Evolutionary conservation across 2,797 vertebrate species (phyloP).

Genomic region (Galagoides demidoff): DNA sequence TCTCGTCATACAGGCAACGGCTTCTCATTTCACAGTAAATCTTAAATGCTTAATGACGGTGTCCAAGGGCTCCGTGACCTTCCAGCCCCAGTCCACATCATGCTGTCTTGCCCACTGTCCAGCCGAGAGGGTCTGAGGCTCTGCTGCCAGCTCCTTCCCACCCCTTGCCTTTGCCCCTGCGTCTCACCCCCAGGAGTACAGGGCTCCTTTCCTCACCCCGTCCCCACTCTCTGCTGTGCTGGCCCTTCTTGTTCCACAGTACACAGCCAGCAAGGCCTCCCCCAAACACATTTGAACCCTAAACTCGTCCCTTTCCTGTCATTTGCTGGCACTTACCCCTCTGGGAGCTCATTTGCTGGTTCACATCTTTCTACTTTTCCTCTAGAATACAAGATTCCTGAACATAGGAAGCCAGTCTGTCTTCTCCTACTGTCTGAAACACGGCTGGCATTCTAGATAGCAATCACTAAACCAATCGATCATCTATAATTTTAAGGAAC

Average conservation of each 20-base stretch:
- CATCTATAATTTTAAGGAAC: background rate
- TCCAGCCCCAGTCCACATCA: background rate
- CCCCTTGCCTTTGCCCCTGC: background rate
- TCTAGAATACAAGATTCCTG: background rate
- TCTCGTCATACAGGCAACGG: background rate
- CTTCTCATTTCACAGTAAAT: background rate
- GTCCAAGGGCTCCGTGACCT: background rate
- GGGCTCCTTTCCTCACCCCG: too few relatives aligned
- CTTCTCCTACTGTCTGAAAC: conserved; percentile 21
- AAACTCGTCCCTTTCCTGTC: background rate
- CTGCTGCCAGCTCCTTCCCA: background rate
- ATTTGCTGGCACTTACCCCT: background rate
- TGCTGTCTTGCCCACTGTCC: background rate
- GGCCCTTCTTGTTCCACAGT: background rate
- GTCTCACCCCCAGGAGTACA: background rate
- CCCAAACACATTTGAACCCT: too few relatives aligned
- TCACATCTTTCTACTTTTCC: background rate
- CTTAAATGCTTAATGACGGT: background rate
- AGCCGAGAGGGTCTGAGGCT: background rate
- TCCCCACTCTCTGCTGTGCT: background rate
- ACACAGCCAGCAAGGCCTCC: background rate
- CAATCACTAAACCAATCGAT: background rate
- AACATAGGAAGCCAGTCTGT: background rate
- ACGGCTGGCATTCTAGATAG: background rate
- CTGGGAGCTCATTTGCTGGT: background rate